Percentiles rank a stretch among this genome's conserved stretches.
Conservation (phyloP, 30 jellyfish, hydroid and myxozoan species). For the Mastigias papua region DNA sequence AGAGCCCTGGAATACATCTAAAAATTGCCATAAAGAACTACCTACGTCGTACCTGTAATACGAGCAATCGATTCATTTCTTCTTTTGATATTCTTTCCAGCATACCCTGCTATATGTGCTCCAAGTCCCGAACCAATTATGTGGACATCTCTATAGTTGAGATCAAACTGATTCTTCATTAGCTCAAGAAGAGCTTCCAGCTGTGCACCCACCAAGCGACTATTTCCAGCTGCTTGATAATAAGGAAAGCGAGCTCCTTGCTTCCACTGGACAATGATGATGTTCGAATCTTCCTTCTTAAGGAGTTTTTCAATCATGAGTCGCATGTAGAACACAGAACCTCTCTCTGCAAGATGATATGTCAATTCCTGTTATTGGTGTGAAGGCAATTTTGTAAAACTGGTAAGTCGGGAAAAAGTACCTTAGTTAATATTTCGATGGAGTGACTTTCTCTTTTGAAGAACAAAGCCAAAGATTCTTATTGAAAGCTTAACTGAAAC, state of each 20-base stretch:
- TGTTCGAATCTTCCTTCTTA: constrained; percentile 74
- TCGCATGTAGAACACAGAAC: constrained; percentile 46
- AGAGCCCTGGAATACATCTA: too few relatives aligned
- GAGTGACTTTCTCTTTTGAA: too few relatives aligned
- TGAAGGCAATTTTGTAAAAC: too few relatives aligned
- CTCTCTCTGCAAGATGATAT: constrained; percentile 22
- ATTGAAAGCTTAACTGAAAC: too few relatives aligned
- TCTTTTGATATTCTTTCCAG: constrained; percentile 74
- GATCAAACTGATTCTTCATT: constrained; percentile 64
- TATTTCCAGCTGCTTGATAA: constrained; percentile 86
- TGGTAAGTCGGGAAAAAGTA: too few relatives aligned
- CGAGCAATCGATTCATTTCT: constrained; percentile 63
- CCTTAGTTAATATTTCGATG: too few relatives aligned
- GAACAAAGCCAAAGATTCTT: too few relatives aligned
- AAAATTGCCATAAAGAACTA: neutral
- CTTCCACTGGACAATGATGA: constrained; percentile 79
- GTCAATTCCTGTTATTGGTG: too few relatives aligned
- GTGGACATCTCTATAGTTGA: constrained; percentile 53
- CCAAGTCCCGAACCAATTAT: constrained; percentile 88
- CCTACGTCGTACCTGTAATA: constrained; percentile 72
- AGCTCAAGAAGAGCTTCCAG: constrained; percentile 51
- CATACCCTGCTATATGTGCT: constrained; percentile 87
- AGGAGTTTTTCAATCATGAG: constrained; percentile 56
- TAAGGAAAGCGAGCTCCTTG: constrained; percentile 90
- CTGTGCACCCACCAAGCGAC: constrained; percentile 87